Evolutionary conservation across 64 coral and sea anemone species (phyloP), one percentile per base, ranked within the genome.

Genomic region (Pocillopora verrucosa): DNA sequence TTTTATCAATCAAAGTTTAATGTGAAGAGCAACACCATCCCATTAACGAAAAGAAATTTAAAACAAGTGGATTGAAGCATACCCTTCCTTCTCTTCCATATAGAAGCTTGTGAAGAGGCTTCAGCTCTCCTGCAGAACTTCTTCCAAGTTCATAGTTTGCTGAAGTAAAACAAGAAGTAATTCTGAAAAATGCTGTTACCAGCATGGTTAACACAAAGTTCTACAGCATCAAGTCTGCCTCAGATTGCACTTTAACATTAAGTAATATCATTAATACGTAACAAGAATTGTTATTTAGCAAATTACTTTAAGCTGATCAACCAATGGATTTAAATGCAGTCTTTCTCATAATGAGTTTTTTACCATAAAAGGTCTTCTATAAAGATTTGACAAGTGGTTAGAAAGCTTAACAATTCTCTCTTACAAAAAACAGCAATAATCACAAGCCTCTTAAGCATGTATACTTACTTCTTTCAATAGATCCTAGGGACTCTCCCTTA

Each of bases 81-180:
- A 96, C 94, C 74, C 78, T 85, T 84, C 94, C 94, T 4, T 96
- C 94, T 64, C 94, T 83, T 36, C 94, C 94, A 93, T 88, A 96
- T 20, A 96, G 78, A 38, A 96, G 63, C 74, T 93, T 96, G 77
- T 96, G 94, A 36, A 96, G 77, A 78, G 94, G 94, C 38, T 96
- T 96, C 5, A 96, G 25, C 62, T 96, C 94, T 58, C 90, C 34
- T 37, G 88, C 72, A 88, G 91, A 82, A 58, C 88, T 82, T 72
- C 65, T 73, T 45, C 80, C 79, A 34, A 96, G 61, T 90, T 96
- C 91, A 74, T 93, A 92, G 35, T 82, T 61, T 60, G 90, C 94
- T 96, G 19, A 17, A 91, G 88, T 6, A 26, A 81, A 70, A 75
- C 14, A 56, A 75, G 13, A 72, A 60, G 25, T 36, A 73, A 36